Evolutionary conservation across 2,113 vertebrate species (phyloP).

Genomic region (Marcusenius ussheri): DNA sequence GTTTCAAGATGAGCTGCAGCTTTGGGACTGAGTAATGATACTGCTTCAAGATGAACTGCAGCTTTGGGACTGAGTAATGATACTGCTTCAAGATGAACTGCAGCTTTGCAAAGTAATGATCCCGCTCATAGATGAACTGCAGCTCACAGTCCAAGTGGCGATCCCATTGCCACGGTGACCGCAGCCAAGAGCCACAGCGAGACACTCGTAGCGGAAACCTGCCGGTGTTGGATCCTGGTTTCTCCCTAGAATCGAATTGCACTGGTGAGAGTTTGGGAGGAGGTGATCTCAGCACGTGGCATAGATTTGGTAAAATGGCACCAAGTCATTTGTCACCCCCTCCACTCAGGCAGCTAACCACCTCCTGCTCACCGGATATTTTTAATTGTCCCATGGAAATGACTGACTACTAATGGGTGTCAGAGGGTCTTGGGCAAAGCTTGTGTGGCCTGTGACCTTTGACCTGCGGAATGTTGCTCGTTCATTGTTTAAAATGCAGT

Average conservation of each 20-base stretch:
- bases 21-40: neutral
- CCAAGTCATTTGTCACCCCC: neutral
- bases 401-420: neutral
- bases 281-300: neutral
- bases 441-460: neutral
- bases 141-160: neutral
- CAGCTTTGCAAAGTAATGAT: neutral
- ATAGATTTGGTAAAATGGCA: neutral
- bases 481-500: neutral
- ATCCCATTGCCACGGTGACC: neutral
- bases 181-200: neutral
- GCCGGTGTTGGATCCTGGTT: neutral
- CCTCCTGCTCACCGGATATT: neutral
- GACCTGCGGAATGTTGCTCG: neutral
- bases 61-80: neutral
- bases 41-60: neutral
- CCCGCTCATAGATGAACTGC: neutral
- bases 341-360: neutral
- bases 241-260: neutral
- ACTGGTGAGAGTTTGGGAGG: neutral
- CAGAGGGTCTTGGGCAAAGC: neutral
- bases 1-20: neutral
- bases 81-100: neutral
- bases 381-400: neutral
- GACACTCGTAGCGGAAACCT: neutral